Evolutionary conservation across 2,888 invertebrate species (phyloP), one percentile per base, ranked within the genome.

Genomic region (Thera obeliscata): DNA sequence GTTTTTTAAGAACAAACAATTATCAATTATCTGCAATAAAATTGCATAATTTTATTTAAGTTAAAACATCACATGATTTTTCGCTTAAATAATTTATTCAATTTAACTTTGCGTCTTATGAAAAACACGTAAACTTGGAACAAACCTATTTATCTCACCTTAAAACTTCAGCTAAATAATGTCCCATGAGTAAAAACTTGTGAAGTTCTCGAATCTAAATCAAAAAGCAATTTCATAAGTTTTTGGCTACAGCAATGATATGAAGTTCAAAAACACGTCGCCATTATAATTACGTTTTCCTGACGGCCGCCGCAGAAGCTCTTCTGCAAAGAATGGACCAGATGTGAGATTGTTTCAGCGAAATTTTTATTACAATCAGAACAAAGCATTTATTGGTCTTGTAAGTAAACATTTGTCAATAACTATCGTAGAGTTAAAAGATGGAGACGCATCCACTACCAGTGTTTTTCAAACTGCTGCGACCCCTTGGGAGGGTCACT

Each of bases 191-290:
- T 43, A 65, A 61, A 61, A 68, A 61, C 68, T 68, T 57, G 12
- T 41, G 7, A 43, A 38, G 58, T 56, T 64, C 56, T 56, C 33
- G 58, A 62, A 59, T 65, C 58, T 65, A 61, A 68, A 68, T 65
- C 68, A 65, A 56, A 68, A 65, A 59, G 61, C 61, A 65, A 65
- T 68, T 58, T 68, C 49, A 54, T 61, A 61, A 68, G 68, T 68
- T 65, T 65, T 49, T 64, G 52, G 50, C 36, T 48, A 52, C 48
- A 41, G 67, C 63, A 56, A 64, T 67, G n/a, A n/a, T n/a, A n/a
- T n/a, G 56, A 52, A 54, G 56, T 67, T 64, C 38, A 36, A 12
- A 12, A 49, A 56, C 52, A 46, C 33, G 54, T 46, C 11, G 48
- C 35, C 54, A 50, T 56, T 50, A 61, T 12, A 12, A 58, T 41